Evolutionary conservation across 2,113 vertebrate species (phyloP).

Genomic region (Sinocyclocheilus rhinocerous): DNA sequence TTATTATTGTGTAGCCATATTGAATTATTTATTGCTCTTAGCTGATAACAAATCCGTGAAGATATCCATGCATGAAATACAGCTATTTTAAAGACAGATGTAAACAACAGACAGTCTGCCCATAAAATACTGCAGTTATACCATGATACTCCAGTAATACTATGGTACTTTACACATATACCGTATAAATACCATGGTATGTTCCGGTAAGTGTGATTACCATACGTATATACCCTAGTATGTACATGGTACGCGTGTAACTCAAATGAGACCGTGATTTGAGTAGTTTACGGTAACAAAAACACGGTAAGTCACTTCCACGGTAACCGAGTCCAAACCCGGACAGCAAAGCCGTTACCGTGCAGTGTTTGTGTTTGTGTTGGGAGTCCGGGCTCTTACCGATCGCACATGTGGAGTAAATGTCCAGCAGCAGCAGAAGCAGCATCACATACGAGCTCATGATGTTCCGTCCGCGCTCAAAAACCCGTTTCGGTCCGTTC

Average conservation of each 20-base stretch:
- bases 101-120: no score
- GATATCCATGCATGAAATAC: background rate
- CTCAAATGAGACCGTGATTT: background rate
- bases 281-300: background rate
- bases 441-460: conserved; percentile 66
- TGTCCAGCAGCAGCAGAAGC: conserved; percentile 65
- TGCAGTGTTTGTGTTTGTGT: background rate
- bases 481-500: conserved; percentile 28
- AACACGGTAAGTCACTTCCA: background rate
- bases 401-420: conserved; percentile 64
- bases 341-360: no score
- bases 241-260: background rate
- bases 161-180: no score
- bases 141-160: no score
- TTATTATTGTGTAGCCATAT: background rate
- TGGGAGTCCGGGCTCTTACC: conserved; percentile 64
- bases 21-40: background rate
- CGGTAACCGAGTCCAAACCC: background rate
- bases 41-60: background rate
- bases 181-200: no score
- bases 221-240: background rate
- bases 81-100: background rate
- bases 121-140: no score
- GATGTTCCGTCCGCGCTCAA: conserved; percentile 45
- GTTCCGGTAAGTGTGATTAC: background rate